Conservation (phyloP, 2,888 invertebrate genomes). For the Furcula furcula region DNA sequence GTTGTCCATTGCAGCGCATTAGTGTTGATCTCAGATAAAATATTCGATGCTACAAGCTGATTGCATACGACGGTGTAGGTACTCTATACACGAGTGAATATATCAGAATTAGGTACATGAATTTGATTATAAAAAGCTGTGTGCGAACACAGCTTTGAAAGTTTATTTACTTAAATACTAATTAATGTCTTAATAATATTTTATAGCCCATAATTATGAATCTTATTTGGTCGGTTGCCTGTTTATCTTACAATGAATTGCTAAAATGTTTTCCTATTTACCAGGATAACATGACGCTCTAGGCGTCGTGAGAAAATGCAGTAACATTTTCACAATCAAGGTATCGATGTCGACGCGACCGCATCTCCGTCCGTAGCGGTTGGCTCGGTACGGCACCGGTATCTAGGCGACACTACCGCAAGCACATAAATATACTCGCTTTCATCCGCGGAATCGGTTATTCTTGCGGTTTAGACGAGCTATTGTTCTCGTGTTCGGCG, state of each 20-base stretch:
- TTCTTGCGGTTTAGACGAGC: conserved; percentile 18
- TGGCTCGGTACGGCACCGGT: conserved; percentile 19
- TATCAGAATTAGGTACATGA: too few species aligned
- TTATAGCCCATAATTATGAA: too few species aligned
- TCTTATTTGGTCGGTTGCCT: too few species aligned
- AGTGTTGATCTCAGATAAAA: neutral
- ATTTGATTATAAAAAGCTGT: too few species aligned
- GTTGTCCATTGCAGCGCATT: neutral
- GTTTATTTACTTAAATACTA: too few species aligned
- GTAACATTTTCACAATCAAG: conserved; percentile 18
- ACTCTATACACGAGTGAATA: too few species aligned
- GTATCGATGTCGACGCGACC: conserved; percentile 28
- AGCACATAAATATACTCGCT: conserved; percentile 30
- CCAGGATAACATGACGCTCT: conserved; percentile 3
- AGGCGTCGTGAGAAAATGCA: conserved; percentile 13
- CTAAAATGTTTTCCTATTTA: too few species aligned
- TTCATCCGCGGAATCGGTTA: conserved; percentile 19
- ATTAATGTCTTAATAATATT: too few species aligned
- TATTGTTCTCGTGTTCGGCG: conserved; percentile 9
- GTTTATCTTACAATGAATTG: too few species aligned
- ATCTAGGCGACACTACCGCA: conserved; percentile 32
- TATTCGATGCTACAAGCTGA: neutral
- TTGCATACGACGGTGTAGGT: neutral
- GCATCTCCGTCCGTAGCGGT: conserved; percentile 18
- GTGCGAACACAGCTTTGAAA: too few species aligned